Base-by-base conservation (phyloP, 2,113 vertebrate species). In the Otis tarda region DNA sequence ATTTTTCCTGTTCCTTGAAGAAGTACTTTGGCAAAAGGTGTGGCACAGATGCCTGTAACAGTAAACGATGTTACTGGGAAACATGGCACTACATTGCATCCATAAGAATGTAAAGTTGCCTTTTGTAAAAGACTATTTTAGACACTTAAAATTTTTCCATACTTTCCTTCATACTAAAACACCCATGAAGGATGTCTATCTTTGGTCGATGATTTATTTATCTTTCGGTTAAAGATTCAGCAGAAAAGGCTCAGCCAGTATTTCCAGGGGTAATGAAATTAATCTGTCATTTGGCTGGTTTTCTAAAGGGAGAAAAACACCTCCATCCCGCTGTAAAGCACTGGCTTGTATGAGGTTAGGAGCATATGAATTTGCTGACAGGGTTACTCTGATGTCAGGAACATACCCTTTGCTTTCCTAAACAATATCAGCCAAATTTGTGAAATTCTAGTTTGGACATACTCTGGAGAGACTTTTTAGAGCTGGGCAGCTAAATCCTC, bases 191-290 rank as follows among this genome's bases (percentile, higher is more conserved):
- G 16, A 23, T 64, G 15, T n/a, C 73, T 78, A 7, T 73, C 69
- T 81, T 87, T 75, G 39, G 16, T 35, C 84, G 35, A 71, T 43
- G 53, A 83, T 69, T 87, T 93, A 68, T 87, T 69, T 73, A 63
- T 37, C 37, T 89, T 95, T 91, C 56, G 49, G 77, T 91, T 91
- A 95, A 94, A 87, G 47, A 83, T 69, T 87, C 81, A 94, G 80
- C 65, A 85, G 43, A 91, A 89, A 89, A 35, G 39, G 20, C 22
- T 85, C 45, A 76, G 39, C 31, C 59, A 81, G 39, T 76, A 41
- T 84, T 95, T 91, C 39, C 56, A 89, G 28, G 45, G 61, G 73
- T 83, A 93, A 94, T 53, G 11, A 91, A 90, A 93, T 89, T 39
- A 81, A 67, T 70, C 55, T 67, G 37, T 53, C 2, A 2, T 74